Evolutionary conservation across 2,113 vertebrate genomes (phyloP).

Genomic region (Pomatorhinus ruficollis): DNA sequence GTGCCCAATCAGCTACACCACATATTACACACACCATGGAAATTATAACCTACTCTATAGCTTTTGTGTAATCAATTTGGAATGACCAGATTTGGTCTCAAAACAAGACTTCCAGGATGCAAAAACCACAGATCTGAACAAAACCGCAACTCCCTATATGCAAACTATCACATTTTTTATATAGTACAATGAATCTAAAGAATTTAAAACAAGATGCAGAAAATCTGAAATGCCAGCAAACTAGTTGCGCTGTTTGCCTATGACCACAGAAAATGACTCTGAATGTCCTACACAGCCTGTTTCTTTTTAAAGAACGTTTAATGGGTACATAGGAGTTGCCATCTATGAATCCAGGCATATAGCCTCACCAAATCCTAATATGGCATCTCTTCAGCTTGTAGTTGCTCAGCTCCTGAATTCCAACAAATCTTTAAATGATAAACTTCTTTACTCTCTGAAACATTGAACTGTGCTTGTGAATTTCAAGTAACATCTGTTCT

Average conservation of each 20-base stretch:
- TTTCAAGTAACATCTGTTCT: conserved; percentile 22
- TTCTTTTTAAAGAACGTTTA: neutral
- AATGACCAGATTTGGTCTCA: conserved; percentile 58
- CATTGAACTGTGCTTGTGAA: neutral
- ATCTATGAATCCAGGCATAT: neutral
- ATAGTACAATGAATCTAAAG: conserved; percentile 37
- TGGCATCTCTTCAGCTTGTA: neutral
- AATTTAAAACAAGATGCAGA: conserved; percentile 37
- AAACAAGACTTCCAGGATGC: conserved; percentile 70
- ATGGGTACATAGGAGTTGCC: neutral
- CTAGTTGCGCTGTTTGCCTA: neutral
- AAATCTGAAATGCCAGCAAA: conserved; percentile 45
- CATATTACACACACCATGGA: conserved; percentile 66
- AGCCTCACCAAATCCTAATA: neutral
- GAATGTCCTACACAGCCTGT: neutral
- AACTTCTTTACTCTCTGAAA: neutral
- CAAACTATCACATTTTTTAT: conserved; percentile 57
- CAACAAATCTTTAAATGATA: neutral
- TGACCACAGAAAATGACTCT: neutral
- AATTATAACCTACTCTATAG: conserved; percentile 62
- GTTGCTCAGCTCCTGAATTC: neutral
- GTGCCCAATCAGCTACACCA: conserved; percentile 61
- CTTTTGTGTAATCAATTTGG: conserved; percentile 60
- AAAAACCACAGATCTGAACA: conserved; percentile 46
- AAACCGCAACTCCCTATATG: conserved; percentile 59